Percentiles rank a stretch among this genome's conserved stretches.
Conservation (phyloP, 2,888 invertebrate species). For the Drosophila atripex region DNA sequence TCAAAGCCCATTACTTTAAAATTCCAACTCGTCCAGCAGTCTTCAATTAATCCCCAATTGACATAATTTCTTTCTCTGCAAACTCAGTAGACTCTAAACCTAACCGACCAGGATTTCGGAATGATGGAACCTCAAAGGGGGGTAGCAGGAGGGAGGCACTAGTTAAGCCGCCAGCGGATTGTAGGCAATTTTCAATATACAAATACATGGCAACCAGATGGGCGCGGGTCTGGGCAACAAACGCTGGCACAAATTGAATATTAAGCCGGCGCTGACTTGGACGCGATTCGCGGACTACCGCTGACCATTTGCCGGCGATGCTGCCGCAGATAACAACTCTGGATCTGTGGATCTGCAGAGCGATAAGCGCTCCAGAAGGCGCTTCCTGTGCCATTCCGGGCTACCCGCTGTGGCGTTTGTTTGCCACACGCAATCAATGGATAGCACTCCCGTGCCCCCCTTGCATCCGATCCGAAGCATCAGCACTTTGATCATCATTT, state of each 20-base stretch:
- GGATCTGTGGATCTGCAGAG: slow-evolving; percentile 36
- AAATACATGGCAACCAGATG: slow-evolving; percentile 60
- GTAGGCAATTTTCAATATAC: slow-evolving; percentile 64
- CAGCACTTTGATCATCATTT: slow-evolving; percentile 78
- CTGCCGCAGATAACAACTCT: slow-evolving; percentile 51
- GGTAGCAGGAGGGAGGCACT: slow-evolving; percentile 23
- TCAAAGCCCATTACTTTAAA: not conserved
- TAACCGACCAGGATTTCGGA: slow-evolving; percentile 11
- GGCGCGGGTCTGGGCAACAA: slow-evolving; percentile 56
- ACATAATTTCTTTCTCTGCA: slow-evolving; percentile 18
- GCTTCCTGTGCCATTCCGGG: slow-evolving; percentile 60
- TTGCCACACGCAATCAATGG: slow-evolving; percentile 76
- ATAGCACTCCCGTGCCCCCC: slow-evolving; percentile 11
- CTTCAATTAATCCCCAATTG: not conserved
- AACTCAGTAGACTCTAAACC: not conserved
- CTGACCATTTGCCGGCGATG: slow-evolving; percentile 48
- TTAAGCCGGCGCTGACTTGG: slow-evolving; percentile 62
- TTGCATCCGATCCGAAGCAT: slow-evolving; percentile 45
- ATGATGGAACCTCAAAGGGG: slow-evolving; percentile 1
- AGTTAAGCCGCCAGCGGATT: slow-evolving; percentile 51
- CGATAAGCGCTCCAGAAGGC: slow-evolving; percentile 61
- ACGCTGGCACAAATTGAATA: slow-evolving; percentile 75
- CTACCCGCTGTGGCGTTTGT: slow-evolving; percentile 30
- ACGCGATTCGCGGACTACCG: slow-evolving; percentile 6
- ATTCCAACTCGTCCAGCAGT: not conserved